phyloP scores from a whole-genome alignment of 1,140 invertebrate genomes.

The Hypothenemus hampei region DNA sequence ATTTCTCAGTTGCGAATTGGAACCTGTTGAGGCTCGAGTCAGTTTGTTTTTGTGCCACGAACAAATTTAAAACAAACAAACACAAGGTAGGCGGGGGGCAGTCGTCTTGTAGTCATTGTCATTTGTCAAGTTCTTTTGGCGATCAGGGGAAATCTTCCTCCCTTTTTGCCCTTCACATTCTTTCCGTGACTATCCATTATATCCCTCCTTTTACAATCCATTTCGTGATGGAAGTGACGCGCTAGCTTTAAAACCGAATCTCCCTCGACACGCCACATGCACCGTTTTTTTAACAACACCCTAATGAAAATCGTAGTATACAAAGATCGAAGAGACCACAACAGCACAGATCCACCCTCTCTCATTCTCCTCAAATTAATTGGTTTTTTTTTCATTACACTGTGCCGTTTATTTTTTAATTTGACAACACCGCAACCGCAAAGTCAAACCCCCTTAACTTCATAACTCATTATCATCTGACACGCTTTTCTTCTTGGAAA shows the following conservation, averaged over 20 bases:
- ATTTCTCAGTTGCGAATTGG: no score
- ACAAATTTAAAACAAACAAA: neutral
- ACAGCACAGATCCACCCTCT: no score
- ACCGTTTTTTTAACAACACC: neutral
- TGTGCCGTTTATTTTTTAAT: neutral
- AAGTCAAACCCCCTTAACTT: no score
- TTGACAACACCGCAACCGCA: neutral
- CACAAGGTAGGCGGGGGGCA: neutral
- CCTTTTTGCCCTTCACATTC: neutral
- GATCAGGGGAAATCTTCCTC: conserved; percentile 1
- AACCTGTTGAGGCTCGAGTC: no score
- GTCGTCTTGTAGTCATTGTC: neutral
- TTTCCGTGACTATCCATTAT: neutral
- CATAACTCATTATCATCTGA: no score
- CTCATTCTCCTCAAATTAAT: neutral
- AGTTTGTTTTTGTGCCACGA: no score
- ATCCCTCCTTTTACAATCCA: conserved; percentile 1
- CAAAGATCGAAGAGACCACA: no score
- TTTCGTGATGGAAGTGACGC: neutral
- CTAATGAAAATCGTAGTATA: no score
- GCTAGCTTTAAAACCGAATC: neutral
- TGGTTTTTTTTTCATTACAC: neutral
- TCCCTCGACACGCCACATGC: neutral
- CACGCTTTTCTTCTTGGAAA: no score
- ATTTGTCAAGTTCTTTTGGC: conserved; percentile 1